Percentiles rank a stretch among this genome's conserved stretches.
Evolutionary conservation across 1,140 invertebrate species (phyloP).

Genomic region (Homarus americanus): DNA sequence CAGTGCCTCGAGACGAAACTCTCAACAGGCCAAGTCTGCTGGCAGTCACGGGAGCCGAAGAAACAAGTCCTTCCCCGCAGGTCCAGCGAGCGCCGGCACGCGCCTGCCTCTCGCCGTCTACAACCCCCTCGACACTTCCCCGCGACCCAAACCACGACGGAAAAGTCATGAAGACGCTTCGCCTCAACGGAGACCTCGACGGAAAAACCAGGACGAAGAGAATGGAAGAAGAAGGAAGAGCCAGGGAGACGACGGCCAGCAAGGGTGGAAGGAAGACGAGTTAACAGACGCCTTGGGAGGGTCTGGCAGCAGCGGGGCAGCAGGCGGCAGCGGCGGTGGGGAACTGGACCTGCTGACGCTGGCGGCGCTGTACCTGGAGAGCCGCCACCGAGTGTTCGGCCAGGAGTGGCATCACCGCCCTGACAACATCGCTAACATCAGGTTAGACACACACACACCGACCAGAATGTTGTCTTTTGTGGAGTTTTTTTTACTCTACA

Average conservation of each 20-base stretch:
- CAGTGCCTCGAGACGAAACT: background rate
- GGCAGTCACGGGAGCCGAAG: constrained; percentile 22
- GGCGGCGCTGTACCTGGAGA: constrained; percentile 72
- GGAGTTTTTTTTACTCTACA: too few relatives aligned
- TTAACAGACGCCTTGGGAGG: background rate
- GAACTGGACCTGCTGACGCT: constrained; percentile 72
- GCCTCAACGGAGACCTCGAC: background rate
- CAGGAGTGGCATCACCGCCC: constrained; percentile 64
- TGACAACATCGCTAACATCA: constrained; percentile 33
- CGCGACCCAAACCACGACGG: constrained; percentile 25
- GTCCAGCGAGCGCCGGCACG: constrained; percentile 59
- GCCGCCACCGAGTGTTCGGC: constrained; percentile 65
- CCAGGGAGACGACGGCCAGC: constrained; percentile 1
- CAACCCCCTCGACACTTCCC: constrained; percentile 54
- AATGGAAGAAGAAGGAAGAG: background rate
- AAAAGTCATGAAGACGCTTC: constrained; percentile 31
- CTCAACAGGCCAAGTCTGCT: constrained; percentile 33
- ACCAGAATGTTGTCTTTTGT: too few relatives aligned
- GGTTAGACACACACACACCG: constrained; percentile 24
- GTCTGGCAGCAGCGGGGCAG: background rate
- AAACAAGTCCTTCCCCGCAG: constrained; percentile 20
- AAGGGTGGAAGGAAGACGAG: constrained; percentile 34
- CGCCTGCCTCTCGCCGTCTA: constrained; percentile 47
- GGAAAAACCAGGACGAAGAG: constrained; percentile 41
- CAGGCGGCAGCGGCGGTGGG: constrained; percentile 16